Evolutionary conservation across 2,113 vertebrate genomes (phyloP).

Genomic region (Menura novaehollandiae): DNA sequence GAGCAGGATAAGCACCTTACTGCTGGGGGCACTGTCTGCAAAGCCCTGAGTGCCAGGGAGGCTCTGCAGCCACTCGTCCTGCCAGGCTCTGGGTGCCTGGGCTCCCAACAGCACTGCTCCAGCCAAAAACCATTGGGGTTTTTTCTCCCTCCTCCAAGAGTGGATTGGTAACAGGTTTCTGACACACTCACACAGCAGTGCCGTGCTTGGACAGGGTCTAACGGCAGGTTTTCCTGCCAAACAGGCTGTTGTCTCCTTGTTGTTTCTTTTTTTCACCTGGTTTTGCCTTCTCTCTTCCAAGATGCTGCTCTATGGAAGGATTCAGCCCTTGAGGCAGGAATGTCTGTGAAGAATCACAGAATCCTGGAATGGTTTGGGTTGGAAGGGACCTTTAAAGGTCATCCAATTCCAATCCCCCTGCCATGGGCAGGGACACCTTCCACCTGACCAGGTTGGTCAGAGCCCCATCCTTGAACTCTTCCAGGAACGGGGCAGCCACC

Average conservation of each 20-base stretch:
- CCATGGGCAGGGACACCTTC: neutral
- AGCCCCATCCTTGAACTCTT: neutral
- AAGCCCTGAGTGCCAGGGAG: accelerated
- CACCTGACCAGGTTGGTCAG: neutral
- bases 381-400: neutral
- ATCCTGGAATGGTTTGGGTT: neutral
- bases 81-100: neutral
- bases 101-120: neutral
- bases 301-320: neutral
- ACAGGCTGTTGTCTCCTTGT: accelerated
- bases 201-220: neutral
- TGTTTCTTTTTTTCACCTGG: neutral
- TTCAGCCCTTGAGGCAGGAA: neutral
- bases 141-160: neutral
- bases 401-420: neutral
- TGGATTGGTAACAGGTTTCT: neutral
- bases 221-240: neutral
- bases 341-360: neutral
- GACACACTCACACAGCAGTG: neutral
- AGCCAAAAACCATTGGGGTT: neutral
- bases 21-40: accelerated
- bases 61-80: accelerated
- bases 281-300: neutral
- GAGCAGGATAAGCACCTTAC: accelerated
- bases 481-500: neutral